Percentiles rank a stretch among this genome's conserved stretches.
phyloP scores from a whole-genome alignment of 2,888 invertebrate genomes.

The Xanthia icteritia region DNA sequence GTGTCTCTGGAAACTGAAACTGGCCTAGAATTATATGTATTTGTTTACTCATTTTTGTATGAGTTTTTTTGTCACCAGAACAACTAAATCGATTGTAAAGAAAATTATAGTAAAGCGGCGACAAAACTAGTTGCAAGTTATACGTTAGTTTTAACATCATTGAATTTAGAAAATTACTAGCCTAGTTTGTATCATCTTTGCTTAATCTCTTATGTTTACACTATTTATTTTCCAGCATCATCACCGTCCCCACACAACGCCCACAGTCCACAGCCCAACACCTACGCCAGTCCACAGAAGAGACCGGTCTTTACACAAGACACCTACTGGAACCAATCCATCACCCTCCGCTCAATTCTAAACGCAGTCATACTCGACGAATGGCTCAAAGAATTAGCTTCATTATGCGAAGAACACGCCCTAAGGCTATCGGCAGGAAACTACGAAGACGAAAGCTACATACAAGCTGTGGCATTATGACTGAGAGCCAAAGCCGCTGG shows the following conservation, averaged over 20 bases:
- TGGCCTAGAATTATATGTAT: no score
- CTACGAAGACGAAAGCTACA: slow-evolving; percentile 83
- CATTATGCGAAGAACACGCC: slow-evolving; percentile 98
- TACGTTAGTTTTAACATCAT: not conserved
- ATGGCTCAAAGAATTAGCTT: slow-evolving; percentile 98
- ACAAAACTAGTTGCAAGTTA: no score
- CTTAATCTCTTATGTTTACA: not conserved
- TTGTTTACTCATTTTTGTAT: not conserved
- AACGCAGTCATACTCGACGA: slow-evolving; percentile 97
- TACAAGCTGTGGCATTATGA: slow-evolving; percentile 86
- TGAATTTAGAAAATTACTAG: not conserved
- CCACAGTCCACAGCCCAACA: slow-evolving; percentile 69
- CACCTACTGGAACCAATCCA: slow-evolving; percentile 86
- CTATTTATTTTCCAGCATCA: slow-evolving; percentile 64
- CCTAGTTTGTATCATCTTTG: not conserved
- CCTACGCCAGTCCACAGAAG: slow-evolving; percentile 74
- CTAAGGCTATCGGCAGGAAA: slow-evolving; percentile 84
- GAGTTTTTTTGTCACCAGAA: not conserved
- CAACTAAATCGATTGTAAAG: not conserved
- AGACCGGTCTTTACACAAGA: slow-evolving; percentile 84
- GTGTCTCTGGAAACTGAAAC: no score
- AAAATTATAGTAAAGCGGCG: no score
- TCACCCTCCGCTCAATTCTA: slow-evolving; percentile 83
- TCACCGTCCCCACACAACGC: slow-evolving; percentile 74
- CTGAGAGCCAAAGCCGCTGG: slow-evolving; percentile 78